Conservation (phyloP, 2,888 invertebrate species). For the Caenorhabditis drosophilae region DNA sequence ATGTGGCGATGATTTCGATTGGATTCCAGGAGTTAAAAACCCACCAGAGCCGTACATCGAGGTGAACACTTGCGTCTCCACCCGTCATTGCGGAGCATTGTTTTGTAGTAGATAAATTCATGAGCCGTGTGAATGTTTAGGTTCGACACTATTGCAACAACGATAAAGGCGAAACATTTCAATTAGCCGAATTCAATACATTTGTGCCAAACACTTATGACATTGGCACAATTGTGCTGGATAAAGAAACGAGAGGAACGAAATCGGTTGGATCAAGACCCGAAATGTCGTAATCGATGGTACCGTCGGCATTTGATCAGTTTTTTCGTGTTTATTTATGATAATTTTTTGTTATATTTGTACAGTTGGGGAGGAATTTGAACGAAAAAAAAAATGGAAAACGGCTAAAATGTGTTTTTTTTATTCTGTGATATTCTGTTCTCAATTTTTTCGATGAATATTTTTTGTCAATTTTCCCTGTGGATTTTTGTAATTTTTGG, state of each 20-base stretch:
- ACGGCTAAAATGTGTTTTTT: neutral
- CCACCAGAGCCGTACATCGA: constrained; percentile 56
- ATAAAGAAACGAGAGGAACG: constrained; percentile 35
- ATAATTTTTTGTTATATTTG: constrained; percentile 4
- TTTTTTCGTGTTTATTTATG: no score
- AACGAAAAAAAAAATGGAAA: constrained; percentile 3
- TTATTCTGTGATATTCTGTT: neutral
- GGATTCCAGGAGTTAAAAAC: constrained; percentile 65
- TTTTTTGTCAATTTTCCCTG: neutral
- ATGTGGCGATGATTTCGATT: constrained; percentile 67
- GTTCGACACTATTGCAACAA: constrained; percentile 66
- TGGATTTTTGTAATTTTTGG: constrained; percentile 10
- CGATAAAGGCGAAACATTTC: constrained; percentile 61
- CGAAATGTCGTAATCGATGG: no score
- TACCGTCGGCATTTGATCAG: no score
- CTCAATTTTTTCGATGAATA: neutral
- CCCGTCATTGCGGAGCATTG: no score
- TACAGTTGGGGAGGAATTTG: constrained; percentile 2
- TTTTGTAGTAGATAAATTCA: no score
- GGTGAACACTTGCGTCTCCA: no score
- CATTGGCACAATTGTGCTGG: constrained; percentile 58
- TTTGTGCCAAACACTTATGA: constrained; percentile 64
- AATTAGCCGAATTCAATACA: constrained; percentile 50
- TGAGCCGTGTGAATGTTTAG: no score
- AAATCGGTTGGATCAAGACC: constrained; percentile 22